Evolutionary conservation across 2,113 vertebrate genomes (phyloP).

Genomic region (Muscicapa adusta): DNA sequence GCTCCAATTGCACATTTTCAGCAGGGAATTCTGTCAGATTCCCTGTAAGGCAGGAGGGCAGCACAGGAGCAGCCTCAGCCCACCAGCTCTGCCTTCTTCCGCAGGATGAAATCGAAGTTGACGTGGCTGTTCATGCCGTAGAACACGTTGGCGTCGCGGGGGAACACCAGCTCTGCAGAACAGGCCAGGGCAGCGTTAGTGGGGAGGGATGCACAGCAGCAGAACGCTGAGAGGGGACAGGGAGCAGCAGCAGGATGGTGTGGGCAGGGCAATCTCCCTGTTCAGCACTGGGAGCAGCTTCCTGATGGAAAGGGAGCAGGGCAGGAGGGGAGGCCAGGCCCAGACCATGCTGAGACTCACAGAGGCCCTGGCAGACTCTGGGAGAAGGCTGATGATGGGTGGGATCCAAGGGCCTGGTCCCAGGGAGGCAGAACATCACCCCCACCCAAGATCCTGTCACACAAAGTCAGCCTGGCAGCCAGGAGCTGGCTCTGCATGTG

Average conservation of each 20-base stretch:
- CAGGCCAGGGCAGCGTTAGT: not conserved
- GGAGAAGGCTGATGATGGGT: not conserved
- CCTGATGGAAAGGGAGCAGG: not conserved
- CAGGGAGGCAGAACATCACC: not conserved
- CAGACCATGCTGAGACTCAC: not conserved
- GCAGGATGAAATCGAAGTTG: constrained; percentile 90
- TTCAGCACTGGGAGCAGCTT: fast-evolving
- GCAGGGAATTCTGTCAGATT: not conserved
- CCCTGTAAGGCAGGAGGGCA: not conserved
- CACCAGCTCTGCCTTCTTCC: constrained; percentile 65
- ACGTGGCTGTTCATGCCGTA: constrained; percentile 93
- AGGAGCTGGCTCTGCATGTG: not conserved
- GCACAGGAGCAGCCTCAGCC: not conserved
- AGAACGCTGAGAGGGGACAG: not conserved
- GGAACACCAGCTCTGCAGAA: constrained; percentile 86
- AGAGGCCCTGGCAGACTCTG: not conserved
- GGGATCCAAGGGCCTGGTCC: not conserved
- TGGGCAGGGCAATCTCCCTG: fast-evolving
- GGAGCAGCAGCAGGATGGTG: fast-evolving
- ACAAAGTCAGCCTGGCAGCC: too few relatives aligned
- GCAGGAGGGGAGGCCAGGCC: not conserved
- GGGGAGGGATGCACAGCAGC: not conserved
- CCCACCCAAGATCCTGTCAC: not conserved
- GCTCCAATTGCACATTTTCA: not conserved
- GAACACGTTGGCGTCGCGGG: constrained; percentile 88